Conservation (phyloP, 2,797 vertebrate species). For the Tragopan temminckii region DNA sequence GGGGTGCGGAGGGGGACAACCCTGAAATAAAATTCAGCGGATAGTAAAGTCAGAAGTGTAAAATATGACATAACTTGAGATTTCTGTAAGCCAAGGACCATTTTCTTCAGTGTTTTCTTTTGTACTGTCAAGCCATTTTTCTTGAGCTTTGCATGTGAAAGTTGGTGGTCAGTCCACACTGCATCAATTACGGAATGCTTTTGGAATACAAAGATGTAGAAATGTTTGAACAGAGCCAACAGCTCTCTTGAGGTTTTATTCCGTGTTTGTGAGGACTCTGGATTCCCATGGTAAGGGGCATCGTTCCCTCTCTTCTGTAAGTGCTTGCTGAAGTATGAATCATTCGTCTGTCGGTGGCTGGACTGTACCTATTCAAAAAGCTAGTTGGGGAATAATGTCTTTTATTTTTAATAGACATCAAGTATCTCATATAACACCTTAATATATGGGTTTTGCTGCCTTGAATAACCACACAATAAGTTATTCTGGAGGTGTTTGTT, state of each 20-base stretch:
- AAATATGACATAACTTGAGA: background rate
- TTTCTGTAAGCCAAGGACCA: background rate
- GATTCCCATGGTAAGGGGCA: slow-evolving; percentile 9
- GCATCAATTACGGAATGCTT: slow-evolving; percentile 71
- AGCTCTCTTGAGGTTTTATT: slow-evolving; percentile 58
- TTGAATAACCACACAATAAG: background rate
- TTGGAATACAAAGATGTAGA: slow-evolving; percentile 76
- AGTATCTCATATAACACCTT: rapidly evolving
- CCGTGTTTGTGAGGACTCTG: slow-evolving; percentile 8
- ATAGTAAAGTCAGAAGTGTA: background rate
- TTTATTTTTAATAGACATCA: background rate
- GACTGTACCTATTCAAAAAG: background rate
- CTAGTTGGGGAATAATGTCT: background rate
- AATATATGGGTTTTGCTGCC: background rate
- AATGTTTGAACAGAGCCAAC: slow-evolving; percentile 60
- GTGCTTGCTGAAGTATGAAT: slow-evolving; percentile 19
- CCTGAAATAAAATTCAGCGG: background rate
- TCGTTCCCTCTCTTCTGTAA: slow-evolving; percentile 38
- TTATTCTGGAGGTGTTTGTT: background rate
- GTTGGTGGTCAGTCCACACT: slow-evolving; percentile 46
- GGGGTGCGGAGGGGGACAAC: background rate
- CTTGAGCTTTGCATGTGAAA: slow-evolving; percentile 50
- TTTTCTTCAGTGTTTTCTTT: background rate
- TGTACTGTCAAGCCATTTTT: background rate
- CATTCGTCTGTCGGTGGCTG: background rate